Base-by-base conservation (phyloP, 2,888 invertebrate genomes). In the Bedellia somnulentella region DNA sequence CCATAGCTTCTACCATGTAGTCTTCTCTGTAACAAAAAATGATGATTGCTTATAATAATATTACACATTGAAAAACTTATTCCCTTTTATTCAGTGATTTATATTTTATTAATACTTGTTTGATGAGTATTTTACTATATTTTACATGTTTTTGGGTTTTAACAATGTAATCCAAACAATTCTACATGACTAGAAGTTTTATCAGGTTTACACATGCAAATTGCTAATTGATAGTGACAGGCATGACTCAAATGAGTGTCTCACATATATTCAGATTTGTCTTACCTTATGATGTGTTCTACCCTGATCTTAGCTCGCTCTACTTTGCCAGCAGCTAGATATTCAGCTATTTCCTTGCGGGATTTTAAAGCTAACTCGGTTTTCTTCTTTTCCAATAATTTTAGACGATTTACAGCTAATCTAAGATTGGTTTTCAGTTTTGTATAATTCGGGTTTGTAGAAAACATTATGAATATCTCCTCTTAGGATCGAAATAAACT, bases 1-100 rank as follows among this genome's bases (percentile, higher is more conserved):
- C 99, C 90, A 98, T 94, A 1, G 98, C 98, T 70, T 99, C 99
- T 3, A 99, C 97, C 67, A 98, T 81, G 60, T 99, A 99, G 68
- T 99, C 99, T 70, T 98, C 97, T 26, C 99, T 85, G 46, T n/a
- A 66, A 39, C 22, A 34, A 23, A 34, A 30, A n/a, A 18, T n/a
- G 12, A 18, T n/a, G 6, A 29, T 15, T 5, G 10, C 12, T n/a
- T n/a, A n/a, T n/a, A n/a, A n/a, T n/a, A n/a, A n/a, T n/a, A n/a
- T n/a, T n/a, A n/a, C n/a, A n/a, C n/a, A n/a, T n/a, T n/a, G n/a
- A n/a, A n/a, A n/a, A n/a, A n/a, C n/a, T n/a, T n/a, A n/a, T n/a
- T n/a, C n/a, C n/a, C n/a, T n/a, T n/a, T n/a, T n/a, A n/a, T n/a
- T n/a, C n/a, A n/a, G n/a, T n/a, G n/a, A n/a, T n/a, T n/a, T n/a